Conservation (phyloP, 1,140 invertebrate species). For the Cotesia chilonis region DNA sequence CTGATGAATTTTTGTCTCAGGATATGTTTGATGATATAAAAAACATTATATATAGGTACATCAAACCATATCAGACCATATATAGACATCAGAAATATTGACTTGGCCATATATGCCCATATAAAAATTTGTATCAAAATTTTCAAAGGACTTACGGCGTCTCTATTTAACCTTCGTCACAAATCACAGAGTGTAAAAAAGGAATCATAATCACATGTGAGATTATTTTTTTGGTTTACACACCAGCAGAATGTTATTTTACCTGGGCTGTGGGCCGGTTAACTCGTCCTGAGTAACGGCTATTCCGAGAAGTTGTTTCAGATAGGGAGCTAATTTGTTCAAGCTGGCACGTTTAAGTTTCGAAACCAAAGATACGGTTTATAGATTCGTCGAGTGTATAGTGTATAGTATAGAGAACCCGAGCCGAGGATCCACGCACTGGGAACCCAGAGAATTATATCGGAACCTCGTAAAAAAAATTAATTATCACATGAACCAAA, state of each 20-base stretch:
- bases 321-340: constrained; percentile 64
- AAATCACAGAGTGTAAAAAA: too few species aligned
- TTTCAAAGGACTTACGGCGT: too few species aligned
- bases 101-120: too few species aligned
- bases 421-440: neutral
- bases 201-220: neutral
- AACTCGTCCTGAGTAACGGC: constrained; percentile 60
- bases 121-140: too few species aligned
- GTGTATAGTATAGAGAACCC: neutral
- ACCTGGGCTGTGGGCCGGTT: constrained; percentile 38
- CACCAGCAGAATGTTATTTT: constrained; percentile 40
- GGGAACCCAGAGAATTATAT: too few species aligned
- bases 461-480: too few species aligned
- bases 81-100: too few species aligned
- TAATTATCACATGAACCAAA: neutral
- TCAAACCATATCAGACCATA: too few species aligned
- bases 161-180: too few species aligned
- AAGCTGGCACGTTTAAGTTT: constrained; percentile 24
- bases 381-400: constrained; percentile 1
- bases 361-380: constrained; percentile 13
- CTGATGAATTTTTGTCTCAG: too few species aligned
- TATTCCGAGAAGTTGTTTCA: constrained; percentile 66
- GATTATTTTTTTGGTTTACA: constrained; percentile 9
- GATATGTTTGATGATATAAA: too few species aligned
- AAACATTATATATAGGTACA: too few species aligned